A percentile compares a stretch with the other conserved stretches of the same genome.
Conservation (phyloP, 2,113 vertebrate species). For the Rhinichthys klamathensis region DNA sequence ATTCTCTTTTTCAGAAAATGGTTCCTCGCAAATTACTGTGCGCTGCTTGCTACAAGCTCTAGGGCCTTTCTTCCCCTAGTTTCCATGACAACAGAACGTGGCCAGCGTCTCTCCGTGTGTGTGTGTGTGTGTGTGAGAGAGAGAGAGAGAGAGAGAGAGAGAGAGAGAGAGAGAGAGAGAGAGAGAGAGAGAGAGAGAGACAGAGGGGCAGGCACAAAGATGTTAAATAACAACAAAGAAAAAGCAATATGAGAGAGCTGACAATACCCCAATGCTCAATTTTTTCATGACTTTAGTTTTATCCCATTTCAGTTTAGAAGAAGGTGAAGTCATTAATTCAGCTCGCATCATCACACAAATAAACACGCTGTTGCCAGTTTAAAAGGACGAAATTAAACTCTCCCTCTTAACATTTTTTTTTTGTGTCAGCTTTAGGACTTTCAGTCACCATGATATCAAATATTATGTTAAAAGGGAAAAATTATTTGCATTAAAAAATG, state of each 20-base stretch:
- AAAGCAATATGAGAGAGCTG: neutral
- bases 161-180: constrained; percentile 8
- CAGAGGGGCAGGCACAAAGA: neutral
- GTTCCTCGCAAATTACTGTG: constrained; percentile 72
- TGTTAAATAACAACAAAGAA: neutral
- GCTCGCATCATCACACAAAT: constrained; percentile 17
- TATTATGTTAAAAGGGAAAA: neutral
- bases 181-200: neutral
- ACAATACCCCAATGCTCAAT: constrained; percentile 49
- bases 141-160: neutral
- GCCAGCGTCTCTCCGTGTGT: constrained; percentile 62
- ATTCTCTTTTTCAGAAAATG: constrained; percentile 73
- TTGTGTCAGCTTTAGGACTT: neutral
- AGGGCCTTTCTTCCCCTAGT: constrained; percentile 76
- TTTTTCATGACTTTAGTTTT: constrained; percentile 18
- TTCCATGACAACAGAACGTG: constrained; percentile 80
- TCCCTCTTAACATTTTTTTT: neutral
- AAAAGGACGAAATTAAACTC: neutral
- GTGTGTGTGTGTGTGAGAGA: neutral
- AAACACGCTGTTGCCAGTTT: constrained; percentile 11
- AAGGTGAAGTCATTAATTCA: constrained; percentile 47
- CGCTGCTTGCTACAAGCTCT: constrained; percentile 72
- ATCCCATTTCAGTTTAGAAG: constrained; percentile 33
- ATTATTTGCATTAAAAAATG: too few species aligned
- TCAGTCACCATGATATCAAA: too few species aligned